Conservation (phyloP, 2,888 invertebrate genomes). For the Pelosia muscerda region DNA sequence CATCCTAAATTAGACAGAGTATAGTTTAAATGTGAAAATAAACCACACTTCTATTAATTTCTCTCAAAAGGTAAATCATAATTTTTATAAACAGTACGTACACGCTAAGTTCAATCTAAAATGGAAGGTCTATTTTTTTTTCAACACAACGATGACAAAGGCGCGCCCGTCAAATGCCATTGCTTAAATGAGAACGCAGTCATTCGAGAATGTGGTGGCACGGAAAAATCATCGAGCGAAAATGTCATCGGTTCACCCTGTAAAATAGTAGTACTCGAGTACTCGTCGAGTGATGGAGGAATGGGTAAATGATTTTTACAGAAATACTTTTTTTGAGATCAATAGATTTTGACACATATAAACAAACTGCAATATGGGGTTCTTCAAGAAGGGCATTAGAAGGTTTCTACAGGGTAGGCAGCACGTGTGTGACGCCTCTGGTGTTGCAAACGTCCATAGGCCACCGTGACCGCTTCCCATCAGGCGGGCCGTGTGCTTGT, state of each 20-base stretch:
- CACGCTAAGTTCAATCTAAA: constrained; percentile 77
- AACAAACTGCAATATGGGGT: too few relatives aligned
- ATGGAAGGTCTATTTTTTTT: constrained; percentile 74
- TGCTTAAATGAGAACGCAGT: constrained; percentile 85
- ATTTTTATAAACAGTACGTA: constrained; percentile 59
- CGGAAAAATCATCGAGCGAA: constrained; percentile 82
- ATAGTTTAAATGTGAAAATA: not conserved
- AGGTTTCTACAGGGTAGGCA: too few relatives aligned
- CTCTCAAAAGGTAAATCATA: constrained; percentile 45
- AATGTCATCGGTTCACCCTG: constrained; percentile 71
- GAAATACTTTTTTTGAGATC: too few relatives aligned
- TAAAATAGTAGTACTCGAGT: constrained; percentile 28
- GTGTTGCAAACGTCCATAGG: too few relatives aligned
- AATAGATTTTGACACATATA: too few relatives aligned
- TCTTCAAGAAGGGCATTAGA: too few relatives aligned
- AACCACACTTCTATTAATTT: not conserved
- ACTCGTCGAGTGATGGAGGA: constrained; percentile 14
- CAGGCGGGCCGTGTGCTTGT: too few relatives aligned
- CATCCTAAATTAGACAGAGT: too few relatives aligned
- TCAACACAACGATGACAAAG: constrained; percentile 71
- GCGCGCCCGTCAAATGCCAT: constrained; percentile 82
- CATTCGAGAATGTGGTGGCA: constrained; percentile 81
- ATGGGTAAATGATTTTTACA: constrained; percentile 18
- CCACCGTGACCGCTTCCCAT: too few relatives aligned
- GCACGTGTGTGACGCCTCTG: too few relatives aligned